Base-by-base conservation (phyloP, 2,113 vertebrate genomes). In the Oenanthe melanoleuca region DNA sequence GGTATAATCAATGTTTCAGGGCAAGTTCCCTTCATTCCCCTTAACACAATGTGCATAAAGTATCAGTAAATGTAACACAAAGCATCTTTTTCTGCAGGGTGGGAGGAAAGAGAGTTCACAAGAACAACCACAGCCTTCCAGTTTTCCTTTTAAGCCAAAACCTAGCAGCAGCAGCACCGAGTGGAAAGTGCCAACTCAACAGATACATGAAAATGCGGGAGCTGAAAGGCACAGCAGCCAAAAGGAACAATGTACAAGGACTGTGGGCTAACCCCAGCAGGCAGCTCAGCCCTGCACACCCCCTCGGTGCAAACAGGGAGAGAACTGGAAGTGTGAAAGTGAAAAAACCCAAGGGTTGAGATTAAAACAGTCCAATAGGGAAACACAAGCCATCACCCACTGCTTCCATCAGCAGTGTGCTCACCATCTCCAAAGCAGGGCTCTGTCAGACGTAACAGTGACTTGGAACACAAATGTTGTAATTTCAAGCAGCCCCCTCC, bases 261-360 rank as follows among this genome's bases (percentile, higher is more conserved):
- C 11, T 74, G 74, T 49, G 56, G 29, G 70, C n/a, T 57, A 78
- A 74, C 22, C 19, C 38, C 5, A 0, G 9, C 20, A 22, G 45
- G 59, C 65, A 78, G 65, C 56, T 85, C 70, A 79, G 70, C 61
- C 4, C 70, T 52, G 59, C 13, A 38, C 57, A 55, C 59, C 12
- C 2, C 2, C 66, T 44, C 0, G 0, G 42, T 53, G 0, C 11
- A 1, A 29, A 3, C 5, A 20, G 20, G n/a, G 37, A 61, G 6
- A 70, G 69, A 70, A 85, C 0, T 12, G 1, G 5, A 70, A 89
- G 11, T 1, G 24, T 44, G 6, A 45, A 86, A 63, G 59, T 19
- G 16, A 72, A 28, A 72, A 65, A 85, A 61, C 33, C 34, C 4
- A 0, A 11, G 22, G 9, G 10, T 1, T 72, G 38, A 69, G 42